These are phyloP conservation scores for Hetaerina titia DNA, from an alignment of 2,888 invertebrate species.

Conservation along the genomic window DNA sequence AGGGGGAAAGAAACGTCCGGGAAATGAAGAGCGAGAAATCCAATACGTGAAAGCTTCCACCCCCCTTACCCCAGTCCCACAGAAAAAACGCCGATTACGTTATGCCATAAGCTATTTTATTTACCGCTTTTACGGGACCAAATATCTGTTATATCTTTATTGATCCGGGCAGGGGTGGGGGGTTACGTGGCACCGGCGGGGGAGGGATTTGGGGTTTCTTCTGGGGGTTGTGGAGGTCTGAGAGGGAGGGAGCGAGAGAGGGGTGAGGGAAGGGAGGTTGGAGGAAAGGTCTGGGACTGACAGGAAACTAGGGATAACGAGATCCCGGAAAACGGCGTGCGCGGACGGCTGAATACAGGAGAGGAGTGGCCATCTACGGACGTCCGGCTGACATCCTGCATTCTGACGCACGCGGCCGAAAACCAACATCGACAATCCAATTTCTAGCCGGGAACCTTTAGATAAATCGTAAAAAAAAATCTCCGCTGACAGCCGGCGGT, in stretches of 20 bases:
- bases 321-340: background rate
- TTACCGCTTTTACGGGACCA: background rate
- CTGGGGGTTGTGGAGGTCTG: background rate
- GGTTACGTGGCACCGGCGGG: background rate
- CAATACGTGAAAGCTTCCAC: constrained; percentile 11
- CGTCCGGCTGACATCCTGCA: background rate
- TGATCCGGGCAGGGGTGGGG: background rate
- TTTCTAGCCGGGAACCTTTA: background rate
- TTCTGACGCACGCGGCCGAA: background rate
- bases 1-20: background rate
- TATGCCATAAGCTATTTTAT: constrained; percentile 27
- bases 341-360: background rate
- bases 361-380: background rate
- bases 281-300: background rate
- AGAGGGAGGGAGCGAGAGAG: background rate
- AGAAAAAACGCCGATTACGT: background rate
- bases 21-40: constrained; percentile 31
- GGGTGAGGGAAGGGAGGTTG: background rate
- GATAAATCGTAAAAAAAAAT: constrained; percentile 8
- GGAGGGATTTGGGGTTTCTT: background rate
- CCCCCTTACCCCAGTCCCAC: background rate
- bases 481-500: background rate
- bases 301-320: constrained; percentile 22
- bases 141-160: constrained; percentile 31
- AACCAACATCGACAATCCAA: background rate